Evolutionary conservation across 23 tunicate species (phyloP).

Genomic region (Botrylloides violaceus): DNA sequence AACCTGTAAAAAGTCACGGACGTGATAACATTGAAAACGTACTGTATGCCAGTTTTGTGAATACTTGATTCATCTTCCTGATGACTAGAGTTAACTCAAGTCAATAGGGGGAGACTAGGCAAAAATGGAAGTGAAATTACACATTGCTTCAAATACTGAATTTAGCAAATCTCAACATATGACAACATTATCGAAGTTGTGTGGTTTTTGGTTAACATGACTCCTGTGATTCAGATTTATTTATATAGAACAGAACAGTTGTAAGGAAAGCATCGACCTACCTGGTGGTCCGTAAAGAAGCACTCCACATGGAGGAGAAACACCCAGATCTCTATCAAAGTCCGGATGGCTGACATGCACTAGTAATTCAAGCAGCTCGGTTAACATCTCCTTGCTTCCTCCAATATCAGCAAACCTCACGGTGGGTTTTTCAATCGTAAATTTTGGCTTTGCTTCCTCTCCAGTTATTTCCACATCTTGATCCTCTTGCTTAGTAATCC

Average conservation of each 20-base stretch:
- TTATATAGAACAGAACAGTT: no score
- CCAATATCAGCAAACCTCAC: conserved; percentile 63
- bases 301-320: conserved; percentile 78
- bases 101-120: no score
- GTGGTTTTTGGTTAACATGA: no score
- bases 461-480: background rate
- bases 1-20: conserved; percentile 4
- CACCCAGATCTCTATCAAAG: conserved; percentile 57
- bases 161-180: no score
- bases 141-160: no score
- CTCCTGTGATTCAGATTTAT: no score
- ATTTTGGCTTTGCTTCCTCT: conserved; percentile 14
- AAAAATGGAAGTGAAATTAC: no score
- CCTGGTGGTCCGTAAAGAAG: conserved; percentile 67
- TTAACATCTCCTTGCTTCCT: conserved; percentile 56
- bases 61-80: background rate
- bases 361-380: conserved; percentile 39
- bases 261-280: background rate
- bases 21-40: background rate
- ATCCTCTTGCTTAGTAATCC: background rate
- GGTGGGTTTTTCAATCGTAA: conserved; percentile 14
- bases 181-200: no score
- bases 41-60: background rate
- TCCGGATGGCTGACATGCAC: conserved; percentile 72
- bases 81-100: no score